A percentile compares a stretch with the other conserved stretches of the same genome.
These are phyloP conservation scores for Pammene aurita DNA, from an alignment of 2,888 invertebrate genomes.

Conservation along the genomic window DNA sequence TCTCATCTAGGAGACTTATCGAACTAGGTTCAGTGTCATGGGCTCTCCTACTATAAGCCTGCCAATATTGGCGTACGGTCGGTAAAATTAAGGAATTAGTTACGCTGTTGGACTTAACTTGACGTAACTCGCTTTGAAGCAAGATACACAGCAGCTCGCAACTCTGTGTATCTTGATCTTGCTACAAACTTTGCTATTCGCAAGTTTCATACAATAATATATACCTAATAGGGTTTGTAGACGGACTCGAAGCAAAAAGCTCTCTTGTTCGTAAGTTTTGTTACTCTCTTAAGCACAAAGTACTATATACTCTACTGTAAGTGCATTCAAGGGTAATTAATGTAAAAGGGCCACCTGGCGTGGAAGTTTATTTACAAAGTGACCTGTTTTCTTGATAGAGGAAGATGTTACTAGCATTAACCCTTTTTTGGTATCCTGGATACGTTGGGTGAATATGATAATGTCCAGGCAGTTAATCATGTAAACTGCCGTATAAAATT, in stretches of 20 bases:
- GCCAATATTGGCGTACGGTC: too few relatives aligned
- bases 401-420: too few relatives aligned
- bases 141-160: slow-evolving; percentile 4
- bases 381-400: too few relatives aligned
- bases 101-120: not conserved
- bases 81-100: too few relatives aligned
- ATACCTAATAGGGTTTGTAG: not conserved
- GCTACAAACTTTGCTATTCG: slow-evolving; percentile 2
- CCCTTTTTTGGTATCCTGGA: too few relatives aligned
- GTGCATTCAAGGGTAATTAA: too few relatives aligned
- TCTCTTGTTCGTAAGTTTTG: not conserved
- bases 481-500: slow-evolving; percentile 4
- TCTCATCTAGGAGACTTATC: too few relatives aligned
- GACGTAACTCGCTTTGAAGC: slow-evolving; percentile 1
- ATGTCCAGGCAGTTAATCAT: not conserved
- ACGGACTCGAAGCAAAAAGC: not conserved
- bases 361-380: too few relatives aligned
- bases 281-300: not conserved
- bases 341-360: too few relatives aligned
- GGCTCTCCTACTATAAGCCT: too few relatives aligned
- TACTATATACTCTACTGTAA: too few relatives aligned
- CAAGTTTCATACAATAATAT: not conserved
- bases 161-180: slow-evolving; percentile 5
- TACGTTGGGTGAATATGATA: not conserved
- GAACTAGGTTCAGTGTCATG: too few relatives aligned